Evolutionary conservation across 2,113 vertebrate genomes (phyloP).

Genomic region (Oncorhynchus clarkii): DNA sequence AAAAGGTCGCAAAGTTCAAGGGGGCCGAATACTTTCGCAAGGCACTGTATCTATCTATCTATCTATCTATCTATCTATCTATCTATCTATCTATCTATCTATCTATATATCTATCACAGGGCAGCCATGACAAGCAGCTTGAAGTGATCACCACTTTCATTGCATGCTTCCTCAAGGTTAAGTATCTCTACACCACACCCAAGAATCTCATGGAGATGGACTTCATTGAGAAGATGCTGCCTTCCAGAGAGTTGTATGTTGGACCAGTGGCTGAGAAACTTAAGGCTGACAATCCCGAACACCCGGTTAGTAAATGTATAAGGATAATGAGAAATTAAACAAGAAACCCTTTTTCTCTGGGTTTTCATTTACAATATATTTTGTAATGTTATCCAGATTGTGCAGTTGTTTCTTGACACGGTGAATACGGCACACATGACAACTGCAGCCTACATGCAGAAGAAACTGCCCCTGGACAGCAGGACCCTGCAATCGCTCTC

Average conservation of each 20-base stretch:
- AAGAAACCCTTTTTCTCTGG: not conserved
- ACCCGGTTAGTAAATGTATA: constrained; percentile 4
- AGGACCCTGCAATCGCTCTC: constrained; percentile 11
- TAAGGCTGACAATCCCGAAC: not conserved
- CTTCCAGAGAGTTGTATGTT: constrained; percentile 1
- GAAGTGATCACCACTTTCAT: constrained; percentile 13
- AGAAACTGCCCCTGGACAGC: constrained; percentile 7
- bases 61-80: too few species aligned
- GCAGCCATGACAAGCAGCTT: constrained; percentile 10
- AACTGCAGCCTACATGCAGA: constrained; percentile 3
- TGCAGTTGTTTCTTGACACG: not conserved
- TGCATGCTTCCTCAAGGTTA: constrained; percentile 3
- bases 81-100: too few species aligned
- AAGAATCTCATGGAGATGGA: constrained; percentile 6
- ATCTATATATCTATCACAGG: too few species aligned
- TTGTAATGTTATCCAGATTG: not conserved
- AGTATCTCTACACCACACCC: not conserved
- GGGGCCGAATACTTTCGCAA: too few species aligned
- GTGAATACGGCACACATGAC: not conserved
- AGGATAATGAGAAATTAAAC: not conserved
- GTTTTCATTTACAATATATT: not conserved
- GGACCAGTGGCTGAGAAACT: constrained; percentile 8
- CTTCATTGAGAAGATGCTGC: constrained; percentile 8
- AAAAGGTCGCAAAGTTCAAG: too few species aligned
- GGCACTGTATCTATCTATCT: too few species aligned